Evolutionary conservation across 2,113 vertebrate genomes (phyloP).

Genomic region (Tragelaphus imberbis): DNA sequence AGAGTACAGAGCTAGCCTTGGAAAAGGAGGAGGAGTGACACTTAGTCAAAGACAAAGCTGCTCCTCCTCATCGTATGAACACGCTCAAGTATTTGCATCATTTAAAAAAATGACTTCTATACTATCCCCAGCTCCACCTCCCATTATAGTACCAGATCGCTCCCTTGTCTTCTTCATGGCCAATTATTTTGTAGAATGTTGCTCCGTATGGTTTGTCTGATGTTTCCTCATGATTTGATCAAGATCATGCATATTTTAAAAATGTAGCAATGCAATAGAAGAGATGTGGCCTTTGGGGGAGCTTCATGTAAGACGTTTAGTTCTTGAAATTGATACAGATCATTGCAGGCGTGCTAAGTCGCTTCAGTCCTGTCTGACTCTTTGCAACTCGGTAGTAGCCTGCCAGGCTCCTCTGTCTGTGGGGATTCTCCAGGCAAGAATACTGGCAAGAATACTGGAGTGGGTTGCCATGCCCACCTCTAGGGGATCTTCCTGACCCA

Average conservation of each 20-base stretch:
- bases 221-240: not conserved
- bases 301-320: not conserved
- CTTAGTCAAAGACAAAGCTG: not conserved
- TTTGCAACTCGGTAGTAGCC: not conserved
- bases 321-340: not conserved
- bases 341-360: not conserved
- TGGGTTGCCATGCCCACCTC: not conserved
- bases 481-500: not conserved
- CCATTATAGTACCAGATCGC: not conserved
- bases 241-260: not conserved
- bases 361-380: not conserved
- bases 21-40: not conserved
- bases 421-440: not conserved
- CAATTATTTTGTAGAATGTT: not conserved
- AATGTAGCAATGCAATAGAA: not conserved
- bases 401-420: not conserved
- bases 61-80: not conserved
- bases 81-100: not conserved
- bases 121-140: not conserved
- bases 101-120: not conserved
- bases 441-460: not conserved
- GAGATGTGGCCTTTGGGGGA: not conserved
- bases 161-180: not conserved
- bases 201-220: not conserved
- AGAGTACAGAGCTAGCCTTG: not conserved